phyloP scores from a whole-genome alignment of 2,113 vertebrate genomes.

The Poicephalus gulielmi region DNA sequence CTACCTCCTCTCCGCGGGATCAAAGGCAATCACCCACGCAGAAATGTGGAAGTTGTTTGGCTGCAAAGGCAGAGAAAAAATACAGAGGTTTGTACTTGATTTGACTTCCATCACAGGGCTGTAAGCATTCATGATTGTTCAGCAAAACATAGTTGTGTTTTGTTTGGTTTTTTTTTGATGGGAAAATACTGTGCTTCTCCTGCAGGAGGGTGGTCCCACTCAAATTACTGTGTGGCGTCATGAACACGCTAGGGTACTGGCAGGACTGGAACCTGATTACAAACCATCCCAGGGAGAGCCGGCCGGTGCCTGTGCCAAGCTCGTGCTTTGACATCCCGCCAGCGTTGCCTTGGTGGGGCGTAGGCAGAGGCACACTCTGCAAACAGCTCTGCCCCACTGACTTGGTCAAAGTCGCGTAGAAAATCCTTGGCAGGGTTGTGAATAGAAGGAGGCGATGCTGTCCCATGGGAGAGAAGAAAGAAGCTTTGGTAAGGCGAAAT shows the following conservation, averaged over 20 bases:
- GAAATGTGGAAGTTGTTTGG: neutral
- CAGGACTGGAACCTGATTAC: neutral
- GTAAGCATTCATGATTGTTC: neutral
- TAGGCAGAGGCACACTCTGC: neutral
- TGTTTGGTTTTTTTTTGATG: neutral
- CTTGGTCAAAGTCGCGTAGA: neutral
- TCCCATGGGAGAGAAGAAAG: neutral
- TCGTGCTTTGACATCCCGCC: neutral
- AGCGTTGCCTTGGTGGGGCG: neutral
- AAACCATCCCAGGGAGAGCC: neutral
- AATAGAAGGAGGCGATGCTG: neutral
- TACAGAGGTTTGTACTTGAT: neutral
- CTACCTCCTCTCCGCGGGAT: neutral
- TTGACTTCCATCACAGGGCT: neutral
- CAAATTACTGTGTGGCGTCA: neutral
- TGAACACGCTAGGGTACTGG: neutral
- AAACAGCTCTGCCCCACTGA: slow-evolving; percentile 10
- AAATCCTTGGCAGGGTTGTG: neutral
- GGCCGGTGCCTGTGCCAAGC: neutral
- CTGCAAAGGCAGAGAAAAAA: neutral
- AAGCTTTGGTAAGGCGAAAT: neutral
- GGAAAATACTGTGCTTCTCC: neutral
- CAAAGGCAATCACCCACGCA: slow-evolving; percentile 27
- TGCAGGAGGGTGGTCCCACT: neutral
- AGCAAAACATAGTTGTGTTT: neutral